Conservation (phyloP, 2,797 vertebrate species). For the Eulemur coronatus region DNA sequence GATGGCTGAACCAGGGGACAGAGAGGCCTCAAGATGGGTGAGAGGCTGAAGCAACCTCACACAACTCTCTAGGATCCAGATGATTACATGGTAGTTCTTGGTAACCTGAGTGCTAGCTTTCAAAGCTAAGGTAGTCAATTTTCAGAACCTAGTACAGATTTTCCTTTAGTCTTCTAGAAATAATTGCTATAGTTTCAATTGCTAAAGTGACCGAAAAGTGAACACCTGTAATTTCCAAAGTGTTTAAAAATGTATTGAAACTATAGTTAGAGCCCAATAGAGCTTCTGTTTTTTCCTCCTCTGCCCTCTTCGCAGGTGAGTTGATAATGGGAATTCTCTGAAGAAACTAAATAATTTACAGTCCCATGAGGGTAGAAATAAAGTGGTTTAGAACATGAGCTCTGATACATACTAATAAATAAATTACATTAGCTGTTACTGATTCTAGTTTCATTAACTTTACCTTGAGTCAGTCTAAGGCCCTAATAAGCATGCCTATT, state of each 20-base stretch:
- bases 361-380: background rate
- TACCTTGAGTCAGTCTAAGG: background rate
- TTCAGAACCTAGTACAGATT: background rate
- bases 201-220: background rate
- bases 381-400: background rate
- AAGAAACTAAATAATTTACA: constrained; percentile 29
- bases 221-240: background rate
- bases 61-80: background rate
- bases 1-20: background rate
- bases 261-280: background rate
- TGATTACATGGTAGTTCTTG: background rate
- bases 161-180: background rate
- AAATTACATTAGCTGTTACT: background rate
- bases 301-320: background rate
- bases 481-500: background rate
- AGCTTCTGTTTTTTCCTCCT: background rate
- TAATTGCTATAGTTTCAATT: background rate
- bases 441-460: constrained; percentile 17
- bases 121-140: background rate
- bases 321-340: background rate
- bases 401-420: background rate
- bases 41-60: background rate
- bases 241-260: background rate
- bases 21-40: background rate
- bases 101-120: background rate